Percentiles rank a stretch among this genome's conserved stretches.
phyloP scores from a whole-genome alignment of 2,797 vertebrate species.

The Cuniculus paca region DNA sequence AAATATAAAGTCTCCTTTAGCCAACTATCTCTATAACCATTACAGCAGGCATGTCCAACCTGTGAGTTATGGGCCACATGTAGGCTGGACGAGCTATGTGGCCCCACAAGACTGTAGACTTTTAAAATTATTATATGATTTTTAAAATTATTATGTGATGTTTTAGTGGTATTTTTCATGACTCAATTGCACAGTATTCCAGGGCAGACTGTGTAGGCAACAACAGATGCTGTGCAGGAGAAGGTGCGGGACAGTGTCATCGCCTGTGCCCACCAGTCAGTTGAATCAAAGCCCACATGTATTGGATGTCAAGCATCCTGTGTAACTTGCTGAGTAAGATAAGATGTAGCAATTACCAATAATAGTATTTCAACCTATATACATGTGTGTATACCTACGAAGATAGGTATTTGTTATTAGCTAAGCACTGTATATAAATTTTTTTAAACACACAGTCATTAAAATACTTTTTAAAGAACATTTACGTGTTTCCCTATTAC shows the following conservation, averaged over 20 bases:
- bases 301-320: not conserved
- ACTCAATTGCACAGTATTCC: not conserved
- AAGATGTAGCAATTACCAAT: not conserved
- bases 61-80: not conserved
- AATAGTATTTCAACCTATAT: not conserved
- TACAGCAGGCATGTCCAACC: not conserved
- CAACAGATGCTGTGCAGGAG: not conserved
- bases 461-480: conserved; percentile 38
- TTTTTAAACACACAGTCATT: not conserved
- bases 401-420: not conserved
- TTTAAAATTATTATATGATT: not conserved
- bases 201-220: not conserved
- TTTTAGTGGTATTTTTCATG: not conserved
- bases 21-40: conserved; percentile 11
- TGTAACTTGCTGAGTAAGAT: not conserved
- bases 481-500: not conserved
- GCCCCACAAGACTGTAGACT: not conserved
- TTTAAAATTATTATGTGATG: not conserved
- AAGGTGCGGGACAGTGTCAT: no score
- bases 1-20: not conserved
- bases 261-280: not conserved
- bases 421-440: not conserved
- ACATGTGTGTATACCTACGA: not conserved
- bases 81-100: not conserved
- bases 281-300: not conserved